Base-by-base conservation (phyloP, 2,888 invertebrate genomes). In the Sabellastarte sp. region DNA sequence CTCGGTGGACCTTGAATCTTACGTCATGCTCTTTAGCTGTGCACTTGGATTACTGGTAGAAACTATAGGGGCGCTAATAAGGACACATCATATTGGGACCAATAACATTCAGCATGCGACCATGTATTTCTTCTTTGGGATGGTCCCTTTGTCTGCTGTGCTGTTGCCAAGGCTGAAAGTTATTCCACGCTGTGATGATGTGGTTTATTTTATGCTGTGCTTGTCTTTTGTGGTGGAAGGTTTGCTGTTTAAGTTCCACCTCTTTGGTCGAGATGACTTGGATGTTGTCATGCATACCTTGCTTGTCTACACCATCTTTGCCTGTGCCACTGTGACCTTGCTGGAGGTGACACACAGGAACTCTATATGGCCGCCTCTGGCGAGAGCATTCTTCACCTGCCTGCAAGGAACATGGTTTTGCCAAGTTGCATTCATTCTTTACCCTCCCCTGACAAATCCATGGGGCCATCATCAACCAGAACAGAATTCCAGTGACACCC, bases 91-190 rank as follows among this genome's bases (percentile, higher is more conserved):
- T 5, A 5, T 53, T 24, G 15, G 20, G 15, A 10, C 53, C 15
- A 24, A 24, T 10, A 24, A 20, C 53, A 24, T 15, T 10, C 53
- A 53, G 24, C 53, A 53, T 24, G 53, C 53, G 15, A 53, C 53
- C 26, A 53, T 53, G 53, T 53, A 53, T 53, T 53, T 53, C 53
- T 53, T 53, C 53, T 53, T 53, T 24, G 53, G 53, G 5, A 5
- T 53, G 20, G 24, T 24, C 15, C 10, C 10, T 15, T 10, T 5
- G 5, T 5, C 26, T 15, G 53, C 24, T 15, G 24, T 10, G 5
- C 20, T 20, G 20, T 10, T 20, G 5, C 20, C 5, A 24, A 53
- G 5, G 53, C 24, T 5, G 15, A 5, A 15, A 24, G 41, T 41
- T 20, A 41, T 41, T 15, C 53, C 53, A 10, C 5, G 5, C 5